Evolutionary conservation across 2,113 vertebrate genomes (phyloP).

Genomic region (Loxodonta africana): DNA sequence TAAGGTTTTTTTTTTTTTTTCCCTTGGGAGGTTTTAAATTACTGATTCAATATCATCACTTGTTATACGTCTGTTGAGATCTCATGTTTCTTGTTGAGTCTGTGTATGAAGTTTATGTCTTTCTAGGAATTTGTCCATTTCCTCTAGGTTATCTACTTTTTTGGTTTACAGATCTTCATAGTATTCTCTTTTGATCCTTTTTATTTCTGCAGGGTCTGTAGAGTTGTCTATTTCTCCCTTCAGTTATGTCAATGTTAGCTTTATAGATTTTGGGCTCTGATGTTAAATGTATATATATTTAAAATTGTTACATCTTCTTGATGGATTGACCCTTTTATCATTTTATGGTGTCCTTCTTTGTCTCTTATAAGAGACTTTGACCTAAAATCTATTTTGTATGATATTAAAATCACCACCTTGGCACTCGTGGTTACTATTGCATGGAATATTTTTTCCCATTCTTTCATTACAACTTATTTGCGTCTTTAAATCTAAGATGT

Average conservation of each 20-base stretch:
- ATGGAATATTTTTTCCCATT: too few species aligned
- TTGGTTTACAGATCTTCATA: too few species aligned
- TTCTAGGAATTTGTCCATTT: background rate
- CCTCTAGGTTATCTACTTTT: too few species aligned
- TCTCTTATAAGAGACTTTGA: background rate
- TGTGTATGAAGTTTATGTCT: background rate
- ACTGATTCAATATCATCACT: background rate
- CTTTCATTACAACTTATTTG: background rate
- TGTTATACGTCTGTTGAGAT: background rate
- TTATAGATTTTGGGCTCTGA: background rate
- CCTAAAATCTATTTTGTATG: background rate
- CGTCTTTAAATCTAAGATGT: background rate
- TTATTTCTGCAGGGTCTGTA: background rate
- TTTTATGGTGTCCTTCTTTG: background rate
- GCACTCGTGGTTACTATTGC: background rate
- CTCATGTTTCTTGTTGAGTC: background rate
- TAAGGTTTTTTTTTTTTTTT: background rate
- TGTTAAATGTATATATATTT: background rate
- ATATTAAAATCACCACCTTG: background rate
- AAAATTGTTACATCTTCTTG: background rate
- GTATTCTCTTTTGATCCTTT: background rate
- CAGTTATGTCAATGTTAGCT: background rate
- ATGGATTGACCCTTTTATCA: background rate
- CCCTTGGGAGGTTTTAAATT: background rate
- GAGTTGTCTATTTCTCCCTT: background rate